Conservation (phyloP, 2,113 vertebrate species). For the Ardeotis arabs region DNA sequence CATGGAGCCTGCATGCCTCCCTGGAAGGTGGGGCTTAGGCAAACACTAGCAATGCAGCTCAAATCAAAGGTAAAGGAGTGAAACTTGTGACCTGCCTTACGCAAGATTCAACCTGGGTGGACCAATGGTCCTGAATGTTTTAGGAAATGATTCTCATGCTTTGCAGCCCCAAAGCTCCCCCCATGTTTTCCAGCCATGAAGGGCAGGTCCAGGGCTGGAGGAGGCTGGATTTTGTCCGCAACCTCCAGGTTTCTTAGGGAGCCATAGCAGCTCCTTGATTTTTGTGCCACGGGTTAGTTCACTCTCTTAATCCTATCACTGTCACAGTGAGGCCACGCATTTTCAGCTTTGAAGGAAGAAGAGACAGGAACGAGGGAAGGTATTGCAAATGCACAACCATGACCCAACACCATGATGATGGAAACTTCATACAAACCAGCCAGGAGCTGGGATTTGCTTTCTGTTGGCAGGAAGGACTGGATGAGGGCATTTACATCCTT, state of each 20-base stretch:
- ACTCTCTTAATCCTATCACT: not conserved
- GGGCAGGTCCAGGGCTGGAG: not conserved
- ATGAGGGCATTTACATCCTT: not conserved
- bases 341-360: not conserved
- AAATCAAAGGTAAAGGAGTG: constrained; percentile 1
- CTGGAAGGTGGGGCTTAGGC: constrained; percentile 34
- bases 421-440: not conserved
- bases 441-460: not conserved
- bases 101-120: not conserved
- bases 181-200: not conserved
- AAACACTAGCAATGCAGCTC: not conserved
- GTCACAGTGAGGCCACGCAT: not conserved
- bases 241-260: not conserved
- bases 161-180: not conserved
- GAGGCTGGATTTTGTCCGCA: not conserved
- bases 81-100: not conserved
- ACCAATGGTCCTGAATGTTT: not conserved
- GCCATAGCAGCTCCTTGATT: not conserved
- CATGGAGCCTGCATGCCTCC: constrained; percentile 48
- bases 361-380: not conserved
- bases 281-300: not conserved
- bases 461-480: not conserved
- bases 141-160: not conserved
- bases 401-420: not conserved
- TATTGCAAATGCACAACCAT: not conserved